A percentile compares a stretch with the other conserved stretches of the same genome.
Conservation (phyloP, 2,113 vertebrate genomes). For the Lynx canadensis region DNA sequence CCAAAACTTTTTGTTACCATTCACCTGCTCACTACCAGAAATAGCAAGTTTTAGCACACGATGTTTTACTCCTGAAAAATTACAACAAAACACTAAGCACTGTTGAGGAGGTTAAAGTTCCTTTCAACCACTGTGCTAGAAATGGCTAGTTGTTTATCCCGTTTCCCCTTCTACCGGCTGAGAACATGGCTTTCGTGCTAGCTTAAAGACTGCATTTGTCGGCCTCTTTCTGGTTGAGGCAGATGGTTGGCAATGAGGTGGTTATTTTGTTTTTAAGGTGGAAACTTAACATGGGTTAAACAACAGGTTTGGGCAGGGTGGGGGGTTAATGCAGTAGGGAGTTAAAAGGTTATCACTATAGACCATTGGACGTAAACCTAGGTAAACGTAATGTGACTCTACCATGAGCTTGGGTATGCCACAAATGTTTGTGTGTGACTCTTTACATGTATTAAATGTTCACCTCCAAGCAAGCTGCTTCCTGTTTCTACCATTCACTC, state of each 20-base stretch:
- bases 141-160: not conserved
- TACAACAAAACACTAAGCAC: not conserved
- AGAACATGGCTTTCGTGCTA: constrained; percentile 25
- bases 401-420: not conserved
- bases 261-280: constrained; percentile 39
- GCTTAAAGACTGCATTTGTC: not conserved
- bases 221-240: not conserved
- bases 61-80: not conserved
- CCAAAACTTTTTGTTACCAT: not conserved
- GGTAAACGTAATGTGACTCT: constrained; percentile 47
- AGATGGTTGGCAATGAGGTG: not conserved
- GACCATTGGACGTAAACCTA: constrained; percentile 46
- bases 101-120: not conserved
- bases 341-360: constrained; percentile 37
- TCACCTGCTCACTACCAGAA: not conserved
- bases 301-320: not conserved
- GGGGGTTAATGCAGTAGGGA: not conserved
- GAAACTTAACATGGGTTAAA: not conserved
- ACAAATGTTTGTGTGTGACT: not conserved
- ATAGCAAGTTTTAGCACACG: not conserved
- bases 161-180: not conserved
- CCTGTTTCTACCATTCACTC: not conserved
- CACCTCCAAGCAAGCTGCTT: constrained; percentile 46
- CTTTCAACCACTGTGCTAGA: not conserved
- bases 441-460: constrained; percentile 25